Percentiles rank a stretch among this genome's conserved stretches.
phyloP scores from a whole-genome alignment of 2,888 invertebrate species.

The Galerucella nymphaeae region DNA sequence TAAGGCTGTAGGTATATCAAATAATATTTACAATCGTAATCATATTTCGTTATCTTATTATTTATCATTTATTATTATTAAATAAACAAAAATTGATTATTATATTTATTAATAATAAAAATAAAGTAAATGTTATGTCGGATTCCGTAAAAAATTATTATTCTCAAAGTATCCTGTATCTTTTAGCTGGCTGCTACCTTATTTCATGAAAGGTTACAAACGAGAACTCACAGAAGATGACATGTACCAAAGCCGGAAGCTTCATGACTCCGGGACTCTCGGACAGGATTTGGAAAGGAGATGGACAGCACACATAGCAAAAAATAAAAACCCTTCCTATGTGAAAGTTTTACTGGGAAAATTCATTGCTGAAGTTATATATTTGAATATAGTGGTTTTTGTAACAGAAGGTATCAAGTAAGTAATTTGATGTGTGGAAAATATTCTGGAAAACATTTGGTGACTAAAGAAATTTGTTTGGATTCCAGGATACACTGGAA shows the following conservation, averaged over 20 bases:
- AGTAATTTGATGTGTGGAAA: slow-evolving; percentile 7
- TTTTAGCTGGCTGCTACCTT: slow-evolving; percentile 67
- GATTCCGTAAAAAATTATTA: too few species aligned
- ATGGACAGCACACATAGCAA: slow-evolving; percentile 53
- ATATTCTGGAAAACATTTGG: not conserved
- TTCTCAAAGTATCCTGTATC: not conserved
- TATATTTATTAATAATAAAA: too few species aligned
- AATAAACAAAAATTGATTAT: too few species aligned
- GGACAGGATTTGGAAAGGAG: slow-evolving; percentile 62
- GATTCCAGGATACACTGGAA: too few species aligned
- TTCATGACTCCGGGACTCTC: slow-evolving; percentile 63
- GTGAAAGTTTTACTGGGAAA: slow-evolving; percentile 52
- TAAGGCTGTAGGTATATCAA: too few species aligned
- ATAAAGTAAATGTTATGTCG: too few species aligned
- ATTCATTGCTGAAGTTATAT: slow-evolving; percentile 48
- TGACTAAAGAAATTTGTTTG: too few species aligned
- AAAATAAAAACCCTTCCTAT: slow-evolving; percentile 52
- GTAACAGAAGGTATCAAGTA: slow-evolving; percentile 48
- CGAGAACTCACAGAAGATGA: slow-evolving; percentile 67
- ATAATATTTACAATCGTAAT: too few species aligned
- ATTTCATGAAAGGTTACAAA: slow-evolving; percentile 65
- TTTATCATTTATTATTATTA: too few species aligned
- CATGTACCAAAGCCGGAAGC: slow-evolving; percentile 64
- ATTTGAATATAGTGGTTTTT: slow-evolving; percentile 40
- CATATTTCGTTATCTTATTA: too few species aligned